phyloP scores from a whole-genome alignment of 2,113 vertebrate genomes.

The Ameiurus melas region DNA sequence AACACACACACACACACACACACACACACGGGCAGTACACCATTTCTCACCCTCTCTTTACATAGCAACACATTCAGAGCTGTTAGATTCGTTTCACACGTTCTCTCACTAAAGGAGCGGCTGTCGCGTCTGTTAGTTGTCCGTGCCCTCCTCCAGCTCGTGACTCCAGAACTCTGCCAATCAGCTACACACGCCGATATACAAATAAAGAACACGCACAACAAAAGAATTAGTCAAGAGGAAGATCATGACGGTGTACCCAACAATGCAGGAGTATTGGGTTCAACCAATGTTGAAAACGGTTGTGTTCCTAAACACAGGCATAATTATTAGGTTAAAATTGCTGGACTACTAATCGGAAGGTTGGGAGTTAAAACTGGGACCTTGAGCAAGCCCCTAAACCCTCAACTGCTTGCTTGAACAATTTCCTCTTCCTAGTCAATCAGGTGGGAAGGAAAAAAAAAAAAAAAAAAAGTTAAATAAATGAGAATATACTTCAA shows the following conservation, averaged over 20 bases:
- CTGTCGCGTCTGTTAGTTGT: slow-evolving; percentile 19
- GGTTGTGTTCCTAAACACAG: no score
- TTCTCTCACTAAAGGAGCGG: slow-evolving; percentile 26
- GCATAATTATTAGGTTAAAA: no score
- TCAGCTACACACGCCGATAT: neutral
- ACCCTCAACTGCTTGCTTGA: no score
- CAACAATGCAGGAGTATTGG: no score
- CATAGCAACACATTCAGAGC: slow-evolving; percentile 3
- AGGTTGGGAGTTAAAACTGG: no score
- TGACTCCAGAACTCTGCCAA: neutral
- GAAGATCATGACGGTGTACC: neutral
- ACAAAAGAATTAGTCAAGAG: neutral
- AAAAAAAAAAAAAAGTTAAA: no score
- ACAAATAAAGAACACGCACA: neutral
- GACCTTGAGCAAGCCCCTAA: no score
- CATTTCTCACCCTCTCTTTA: neutral
- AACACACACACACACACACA: neutral
- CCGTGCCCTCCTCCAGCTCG: neutral
- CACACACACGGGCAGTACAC: neutral
- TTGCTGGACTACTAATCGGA: no score
- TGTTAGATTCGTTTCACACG: slow-evolving; percentile 29
- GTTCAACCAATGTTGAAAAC: no score
- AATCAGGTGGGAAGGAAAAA: no score
- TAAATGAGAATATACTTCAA: no score
- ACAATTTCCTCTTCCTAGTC: no score